Percentiles rank a stretch among this genome's conserved stretches.
These are phyloP conservation scores for Synergus laeviventris DNA, from an alignment of 2,888 invertebrate genomes.

Conservation along the genomic window DNA sequence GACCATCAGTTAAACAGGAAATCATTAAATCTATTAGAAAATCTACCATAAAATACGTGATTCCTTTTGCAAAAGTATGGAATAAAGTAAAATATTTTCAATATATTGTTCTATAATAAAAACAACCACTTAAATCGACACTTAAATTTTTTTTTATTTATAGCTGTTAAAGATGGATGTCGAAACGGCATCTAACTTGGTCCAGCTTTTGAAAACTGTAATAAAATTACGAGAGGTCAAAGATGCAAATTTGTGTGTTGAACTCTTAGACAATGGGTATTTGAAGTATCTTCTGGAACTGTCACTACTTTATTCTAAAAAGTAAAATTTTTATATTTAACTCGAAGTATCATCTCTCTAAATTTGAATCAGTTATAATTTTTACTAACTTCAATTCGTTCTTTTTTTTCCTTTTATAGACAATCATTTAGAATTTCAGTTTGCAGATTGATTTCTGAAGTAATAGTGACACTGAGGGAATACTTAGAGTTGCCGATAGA, in stretches of 20 bases:
- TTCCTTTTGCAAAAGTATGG: slow-evolving; percentile 6
- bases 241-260: background rate
- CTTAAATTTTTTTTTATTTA: background rate
- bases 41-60: background rate
- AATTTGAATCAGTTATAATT: too few relatives aligned
- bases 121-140: background rate
- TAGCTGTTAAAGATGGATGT: background rate
- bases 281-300: slow-evolving; percentile 57
- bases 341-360: background rate
- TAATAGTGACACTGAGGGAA: slow-evolving; percentile 24
- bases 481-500: slow-evolving; percentile 45
- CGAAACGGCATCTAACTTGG: background rate
- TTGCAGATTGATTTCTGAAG: slow-evolving; percentile 12
- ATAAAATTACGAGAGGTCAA: slow-evolving; percentile 12
- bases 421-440: background rate
- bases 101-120: background rate
- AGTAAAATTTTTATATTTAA: slow-evolving; percentile 14
- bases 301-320: slow-evolving; percentile 44
- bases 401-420: background rate
- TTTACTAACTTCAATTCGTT: too few relatives aligned
- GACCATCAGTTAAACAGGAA: background rate
- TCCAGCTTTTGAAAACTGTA: background rate
- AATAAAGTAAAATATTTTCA: background rate
- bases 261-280: slow-evolving; percentile 54
- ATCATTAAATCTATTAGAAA: background rate